Conservation (phyloP, 2,888 invertebrate species). For the Pelosia muscerda region DNA sequence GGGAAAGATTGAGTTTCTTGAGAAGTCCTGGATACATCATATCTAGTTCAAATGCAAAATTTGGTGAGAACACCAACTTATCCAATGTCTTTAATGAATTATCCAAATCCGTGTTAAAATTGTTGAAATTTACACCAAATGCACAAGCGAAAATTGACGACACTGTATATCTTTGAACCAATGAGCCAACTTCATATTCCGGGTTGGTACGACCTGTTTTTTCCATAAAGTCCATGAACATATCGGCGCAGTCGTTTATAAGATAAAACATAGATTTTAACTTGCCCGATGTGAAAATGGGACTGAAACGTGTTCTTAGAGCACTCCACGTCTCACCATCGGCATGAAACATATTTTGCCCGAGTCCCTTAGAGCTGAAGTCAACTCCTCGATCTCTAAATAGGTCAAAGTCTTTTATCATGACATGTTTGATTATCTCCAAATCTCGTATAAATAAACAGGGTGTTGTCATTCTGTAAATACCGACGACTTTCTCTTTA, state of each 20-base stretch:
- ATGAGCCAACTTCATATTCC: background rate
- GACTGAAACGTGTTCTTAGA: conserved; percentile 64
- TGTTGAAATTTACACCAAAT: conserved; percentile 10
- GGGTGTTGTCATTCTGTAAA: conserved; percentile 39
- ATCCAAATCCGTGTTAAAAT: background rate
- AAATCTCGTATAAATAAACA: conserved; percentile 16
- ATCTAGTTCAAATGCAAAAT: conserved; percentile 46
- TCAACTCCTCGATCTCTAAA: conserved; percentile 66
- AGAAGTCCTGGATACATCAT: conserved; percentile 62
- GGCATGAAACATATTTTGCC: conserved; percentile 65
- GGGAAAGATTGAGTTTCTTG: conserved; percentile 48
- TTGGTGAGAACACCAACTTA: conserved; percentile 26
- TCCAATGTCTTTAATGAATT: background rate
- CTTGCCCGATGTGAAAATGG: conserved; percentile 69
- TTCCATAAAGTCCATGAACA: conserved; percentile 52
- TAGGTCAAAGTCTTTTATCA: conserved; percentile 69
- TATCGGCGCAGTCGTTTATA: conserved; percentile 58
- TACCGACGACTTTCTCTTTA: conserved; percentile 53
- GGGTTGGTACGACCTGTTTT: conserved; percentile 21
- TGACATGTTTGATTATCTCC: conserved; percentile 64
- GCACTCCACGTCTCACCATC: conserved; percentile 65
- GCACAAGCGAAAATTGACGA: conserved; percentile 17
- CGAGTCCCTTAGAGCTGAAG: conserved; percentile 61
- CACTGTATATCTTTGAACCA: conserved; percentile 12
- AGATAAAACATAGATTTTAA: conserved; percentile 68